These are phyloP conservation scores for Dendroctonus valens DNA, from an alignment of 1,140 invertebrate species.

Conservation along the genomic window DNA sequence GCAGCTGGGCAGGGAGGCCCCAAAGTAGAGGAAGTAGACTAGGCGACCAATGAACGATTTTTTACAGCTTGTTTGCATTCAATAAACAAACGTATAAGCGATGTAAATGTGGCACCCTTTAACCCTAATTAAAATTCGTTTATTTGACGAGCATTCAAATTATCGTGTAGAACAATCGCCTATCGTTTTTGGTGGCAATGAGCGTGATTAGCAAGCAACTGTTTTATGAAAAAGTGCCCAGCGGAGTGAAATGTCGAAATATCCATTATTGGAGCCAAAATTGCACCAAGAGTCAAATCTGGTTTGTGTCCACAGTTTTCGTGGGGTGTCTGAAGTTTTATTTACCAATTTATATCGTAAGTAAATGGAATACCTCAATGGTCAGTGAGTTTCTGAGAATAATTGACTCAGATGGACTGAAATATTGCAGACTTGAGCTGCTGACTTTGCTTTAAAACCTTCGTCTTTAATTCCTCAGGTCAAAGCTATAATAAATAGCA, in stretches of 20 bases:
- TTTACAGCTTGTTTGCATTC: not conserved
- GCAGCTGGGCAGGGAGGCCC: constrained; percentile 55
- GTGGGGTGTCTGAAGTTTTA: constrained; percentile 31
- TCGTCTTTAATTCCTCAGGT: constrained; percentile 28
- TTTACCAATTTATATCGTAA: constrained; percentile 37
- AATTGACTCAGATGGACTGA: no score
- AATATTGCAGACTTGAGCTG: constrained; percentile 10
- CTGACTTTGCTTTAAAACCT: not conserved
- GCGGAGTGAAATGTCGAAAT: constrained; percentile 17
- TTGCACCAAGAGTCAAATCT: constrained; percentile 23
- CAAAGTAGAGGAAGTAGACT: constrained; percentile 68
- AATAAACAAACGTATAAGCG: no score
- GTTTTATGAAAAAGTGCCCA: constrained; percentile 29
- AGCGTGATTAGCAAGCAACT: constrained; percentile 32
- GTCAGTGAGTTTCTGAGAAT: no score
- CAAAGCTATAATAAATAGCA: constrained; percentile 33
- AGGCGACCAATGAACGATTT: constrained; percentile 32
- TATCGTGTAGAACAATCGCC: no score
- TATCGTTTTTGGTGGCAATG: constrained; percentile 16
- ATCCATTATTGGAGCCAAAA: constrained; percentile 28
- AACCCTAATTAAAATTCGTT: no score
- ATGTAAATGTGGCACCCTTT: no score
- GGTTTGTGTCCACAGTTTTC: not conserved
- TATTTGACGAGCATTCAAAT: no score
- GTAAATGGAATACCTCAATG: no score